A percentile compares a stretch with the other conserved stretches of the same genome.
Evolutionary conservation across 2,797 vertebrate genomes (phyloP).

Genomic region (Poeciliopsis turneri): DNA sequence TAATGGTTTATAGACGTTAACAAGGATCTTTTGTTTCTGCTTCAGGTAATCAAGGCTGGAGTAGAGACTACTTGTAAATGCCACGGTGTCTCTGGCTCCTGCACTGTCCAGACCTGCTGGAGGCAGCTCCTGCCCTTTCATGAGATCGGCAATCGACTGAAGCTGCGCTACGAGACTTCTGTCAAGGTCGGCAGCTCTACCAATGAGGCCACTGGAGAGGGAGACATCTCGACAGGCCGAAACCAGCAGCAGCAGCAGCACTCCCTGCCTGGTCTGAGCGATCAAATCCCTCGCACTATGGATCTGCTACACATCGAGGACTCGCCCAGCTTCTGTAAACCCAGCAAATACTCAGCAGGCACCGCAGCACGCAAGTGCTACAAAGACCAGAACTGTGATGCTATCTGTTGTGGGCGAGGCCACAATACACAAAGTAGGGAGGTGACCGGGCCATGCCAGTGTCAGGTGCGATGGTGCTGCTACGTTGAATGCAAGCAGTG

Average conservation of each 20-base stretch:
- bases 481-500: constrained; percentile 99
- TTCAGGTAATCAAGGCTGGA: constrained; percentile 94
- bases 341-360: constrained; percentile 92
- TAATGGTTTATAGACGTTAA: constrained; percentile 32
- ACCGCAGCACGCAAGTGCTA: constrained; percentile 94
- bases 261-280: constrained; percentile 76
- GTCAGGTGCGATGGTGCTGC: constrained; percentile 99
- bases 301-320: constrained; percentile 98
- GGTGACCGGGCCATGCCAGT: constrained; percentile 96
- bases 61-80: constrained; percentile 99
- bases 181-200: constrained; percentile 95
- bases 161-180: constrained; percentile 94
- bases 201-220: constrained; percentile 95
- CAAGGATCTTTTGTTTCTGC: constrained; percentile 41
- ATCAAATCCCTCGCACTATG: constrained; percentile 93
- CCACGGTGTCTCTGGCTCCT: constrained; percentile 96
- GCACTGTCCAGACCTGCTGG: constrained; percentile 98
- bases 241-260: constrained; percentile 64
- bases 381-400: constrained; percentile 98
- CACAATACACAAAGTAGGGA: constrained; percentile 98
- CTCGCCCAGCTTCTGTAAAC: constrained; percentile 95
- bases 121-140: constrained; percentile 96
- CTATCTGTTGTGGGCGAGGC: constrained; percentile 96
- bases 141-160: constrained; percentile 95
- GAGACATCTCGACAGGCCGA: constrained; percentile 88